Conservation (phyloP, 2,888 invertebrate genomes). For the Xanthorhoe designata region DNA sequence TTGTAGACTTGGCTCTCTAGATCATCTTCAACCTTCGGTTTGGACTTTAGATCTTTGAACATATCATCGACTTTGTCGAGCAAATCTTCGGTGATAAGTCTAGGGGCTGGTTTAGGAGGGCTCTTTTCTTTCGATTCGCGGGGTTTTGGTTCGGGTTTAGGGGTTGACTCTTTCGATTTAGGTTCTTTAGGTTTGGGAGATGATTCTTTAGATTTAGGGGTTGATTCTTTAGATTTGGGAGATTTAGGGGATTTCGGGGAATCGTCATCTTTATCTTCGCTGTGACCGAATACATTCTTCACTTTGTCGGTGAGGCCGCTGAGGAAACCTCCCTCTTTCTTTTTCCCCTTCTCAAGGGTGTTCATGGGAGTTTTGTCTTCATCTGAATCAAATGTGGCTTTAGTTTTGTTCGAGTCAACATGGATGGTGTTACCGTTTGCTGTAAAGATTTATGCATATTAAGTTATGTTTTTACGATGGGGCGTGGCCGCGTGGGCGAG, state of each 20-base stretch:
- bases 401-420: constrained; percentile 82
- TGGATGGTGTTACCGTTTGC: constrained; percentile 78
- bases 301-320: constrained; percentile 77
- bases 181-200: constrained; percentile 70
- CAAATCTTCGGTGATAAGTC: constrained; percentile 77
- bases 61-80: constrained; percentile 82
- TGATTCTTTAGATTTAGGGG: constrained; percentile 55
- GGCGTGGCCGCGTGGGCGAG: too few species aligned
- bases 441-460: constrained; percentile 48
- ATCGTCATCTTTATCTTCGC: constrained; percentile 72
- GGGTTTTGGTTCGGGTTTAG: constrained; percentile 69
- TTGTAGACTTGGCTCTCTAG: constrained; percentile 66
- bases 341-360: constrained; percentile 81
- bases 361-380: constrained; percentile 84
- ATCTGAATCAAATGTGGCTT: constrained; percentile 84
- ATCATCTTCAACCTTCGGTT: constrained; percentile 70
- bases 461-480: background rate
- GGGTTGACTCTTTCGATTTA: constrained; percentile 58
- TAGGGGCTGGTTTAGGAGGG: constrained; percentile 77
- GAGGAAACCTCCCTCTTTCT: constrained; percentile 75
- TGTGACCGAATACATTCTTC: constrained; percentile 73
- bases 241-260: constrained; percentile 47
- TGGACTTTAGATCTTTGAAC: constrained; percentile 76
- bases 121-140: constrained; percentile 61
- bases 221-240: constrained; percentile 55